Evolutionary conservation across 2,113 vertebrate species (phyloP).

Genomic region (Sitta europaea): DNA sequence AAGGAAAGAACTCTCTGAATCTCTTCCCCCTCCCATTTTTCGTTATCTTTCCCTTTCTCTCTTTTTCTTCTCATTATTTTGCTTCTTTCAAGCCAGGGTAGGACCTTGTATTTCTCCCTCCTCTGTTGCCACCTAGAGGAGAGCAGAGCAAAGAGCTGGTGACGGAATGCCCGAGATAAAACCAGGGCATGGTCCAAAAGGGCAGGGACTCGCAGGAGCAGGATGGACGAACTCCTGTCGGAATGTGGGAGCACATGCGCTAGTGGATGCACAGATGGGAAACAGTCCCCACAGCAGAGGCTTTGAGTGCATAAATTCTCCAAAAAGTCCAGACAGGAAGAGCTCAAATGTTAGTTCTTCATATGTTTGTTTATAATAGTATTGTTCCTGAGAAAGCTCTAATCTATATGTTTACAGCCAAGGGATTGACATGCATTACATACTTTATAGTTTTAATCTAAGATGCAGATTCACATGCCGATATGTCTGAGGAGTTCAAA

Average conservation of each 20-base stretch:
- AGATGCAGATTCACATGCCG: background rate
- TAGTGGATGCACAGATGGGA: background rate
- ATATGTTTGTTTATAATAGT: background rate
- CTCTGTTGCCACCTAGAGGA: conserved; percentile 47
- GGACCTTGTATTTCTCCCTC: background rate
- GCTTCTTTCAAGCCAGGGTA: background rate
- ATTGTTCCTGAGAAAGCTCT: background rate
- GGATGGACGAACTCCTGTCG: accelerated
- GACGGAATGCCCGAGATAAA: accelerated
- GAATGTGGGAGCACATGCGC: background rate
- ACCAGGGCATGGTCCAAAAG: background rate
- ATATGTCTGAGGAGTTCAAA: background rate
- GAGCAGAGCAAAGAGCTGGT: background rate
- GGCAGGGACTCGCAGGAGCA: accelerated
- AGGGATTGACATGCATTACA: background rate
- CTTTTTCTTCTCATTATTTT: background rate
- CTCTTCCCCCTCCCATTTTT: background rate
- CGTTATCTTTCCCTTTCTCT: background rate
- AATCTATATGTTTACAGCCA: background rate
- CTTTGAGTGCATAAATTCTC: background rate
- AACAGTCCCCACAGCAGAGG: background rate
- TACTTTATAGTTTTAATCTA: background rate
- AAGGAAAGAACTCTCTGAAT: background rate
- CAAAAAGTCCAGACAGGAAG: background rate
- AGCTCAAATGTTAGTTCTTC: background rate